Conservation (phyloP, 2,797 vertebrate genomes). For the Vipera latastei region DNA sequence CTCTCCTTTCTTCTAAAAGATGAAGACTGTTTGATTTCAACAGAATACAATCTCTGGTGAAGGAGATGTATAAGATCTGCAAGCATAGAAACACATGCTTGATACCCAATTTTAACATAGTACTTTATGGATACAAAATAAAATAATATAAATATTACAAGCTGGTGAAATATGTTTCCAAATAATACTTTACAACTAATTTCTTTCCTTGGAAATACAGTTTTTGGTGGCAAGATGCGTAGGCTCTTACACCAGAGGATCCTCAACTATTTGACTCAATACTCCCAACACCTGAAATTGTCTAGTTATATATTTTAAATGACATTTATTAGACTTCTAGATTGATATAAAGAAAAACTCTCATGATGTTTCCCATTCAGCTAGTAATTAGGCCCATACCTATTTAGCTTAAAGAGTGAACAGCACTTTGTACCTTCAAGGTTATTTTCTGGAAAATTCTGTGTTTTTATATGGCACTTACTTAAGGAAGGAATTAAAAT, state of each 20-base stretch:
- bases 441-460: background rate
- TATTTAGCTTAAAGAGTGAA: background rate
- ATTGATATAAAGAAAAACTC: background rate
- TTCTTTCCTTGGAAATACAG: background rate
- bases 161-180: background rate
- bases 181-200: background rate
- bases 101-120: background rate
- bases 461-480: background rate
- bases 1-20: background rate
- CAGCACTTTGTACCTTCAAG: background rate
- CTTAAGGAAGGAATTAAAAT: background rate
- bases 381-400: background rate
- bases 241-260: background rate
- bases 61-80: background rate
- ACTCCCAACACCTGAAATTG: background rate
- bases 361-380: background rate
- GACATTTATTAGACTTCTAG: background rate
- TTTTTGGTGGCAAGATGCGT: background rate
- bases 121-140: background rate
- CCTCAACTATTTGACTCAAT: background rate
- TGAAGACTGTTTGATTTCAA: background rate
- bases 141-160: background rate
- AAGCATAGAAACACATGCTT: background rate
- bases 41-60: background rate
- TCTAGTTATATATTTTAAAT: conserved; percentile 6